Conservation (phyloP, 2,888 invertebrate genomes). For the Clepsis dumicolana region DNA sequence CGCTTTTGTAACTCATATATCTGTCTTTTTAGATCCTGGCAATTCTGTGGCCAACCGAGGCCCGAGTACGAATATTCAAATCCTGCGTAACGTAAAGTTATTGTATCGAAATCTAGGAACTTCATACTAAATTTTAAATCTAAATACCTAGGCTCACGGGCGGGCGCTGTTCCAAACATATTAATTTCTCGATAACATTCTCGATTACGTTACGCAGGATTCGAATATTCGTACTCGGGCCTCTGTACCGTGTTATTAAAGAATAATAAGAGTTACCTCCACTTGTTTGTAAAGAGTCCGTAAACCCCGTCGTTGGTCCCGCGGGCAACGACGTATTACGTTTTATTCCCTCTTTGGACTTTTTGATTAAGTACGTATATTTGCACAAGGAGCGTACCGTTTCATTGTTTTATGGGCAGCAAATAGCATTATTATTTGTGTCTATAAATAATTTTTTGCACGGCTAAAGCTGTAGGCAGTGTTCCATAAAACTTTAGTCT, state of each 20-base stretch:
- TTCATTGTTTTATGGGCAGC: neutral
- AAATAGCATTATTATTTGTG: neutral
- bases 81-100: too few species aligned
- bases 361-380: slow-evolving; percentile 31
- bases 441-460: neutral
- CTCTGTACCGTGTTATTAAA: slow-evolving; percentile 1
- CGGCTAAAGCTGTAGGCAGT: neutral
- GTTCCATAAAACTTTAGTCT: neutral
- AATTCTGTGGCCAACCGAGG: too few species aligned
- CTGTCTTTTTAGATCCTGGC: too few species aligned
- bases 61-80: too few species aligned
- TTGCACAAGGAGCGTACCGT: neutral
- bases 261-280: slow-evolving; percentile 30
- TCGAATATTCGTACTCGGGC: neutral
- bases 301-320: slow-evolving; percentile 23
- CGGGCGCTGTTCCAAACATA: too few species aligned
- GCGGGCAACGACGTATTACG: slow-evolving; percentile 26
- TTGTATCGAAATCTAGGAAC: too few species aligned
- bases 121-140: too few species aligned
- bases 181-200: too few species aligned
- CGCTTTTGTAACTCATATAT: too few species aligned
- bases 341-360: slow-evolving; percentile 29
- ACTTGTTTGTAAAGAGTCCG: slow-evolving; percentile 15
- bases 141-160: too few species aligned
- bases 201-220: too few species aligned